phyloP scores from a whole-genome alignment of 2,888 invertebrate genomes.

The Criorhina ranunculi region DNA sequence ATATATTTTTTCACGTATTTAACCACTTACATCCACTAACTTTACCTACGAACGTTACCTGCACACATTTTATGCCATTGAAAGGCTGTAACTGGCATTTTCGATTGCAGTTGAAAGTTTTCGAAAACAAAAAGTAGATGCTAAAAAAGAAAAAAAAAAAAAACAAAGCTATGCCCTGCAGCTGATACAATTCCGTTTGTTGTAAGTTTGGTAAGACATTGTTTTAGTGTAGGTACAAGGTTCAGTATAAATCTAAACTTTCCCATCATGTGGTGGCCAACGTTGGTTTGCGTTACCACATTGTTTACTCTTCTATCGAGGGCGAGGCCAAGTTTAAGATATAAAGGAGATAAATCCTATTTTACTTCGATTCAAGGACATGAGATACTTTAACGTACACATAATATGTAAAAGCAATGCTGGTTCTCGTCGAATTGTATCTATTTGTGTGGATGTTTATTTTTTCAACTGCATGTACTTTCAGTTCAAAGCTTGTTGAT shows the following conservation, averaged over 20 bases:
- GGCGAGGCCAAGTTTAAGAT: slow-evolving; percentile 8
- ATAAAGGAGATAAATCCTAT: slow-evolving; percentile 17
- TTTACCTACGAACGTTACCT: too few relatives aligned
- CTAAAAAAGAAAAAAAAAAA: background rate
- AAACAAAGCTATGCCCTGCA: background rate
- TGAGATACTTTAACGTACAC: background rate
- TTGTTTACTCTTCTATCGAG: slow-evolving; percentile 22
- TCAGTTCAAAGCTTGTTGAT: slow-evolving; percentile 1
- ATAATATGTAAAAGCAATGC: background rate
- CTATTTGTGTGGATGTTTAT: background rate
- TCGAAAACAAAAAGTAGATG: slow-evolving; percentile 4
- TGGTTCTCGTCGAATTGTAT: slow-evolving; percentile 21
- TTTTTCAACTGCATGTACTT: background rate
- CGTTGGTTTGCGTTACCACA: slow-evolving; percentile 27
- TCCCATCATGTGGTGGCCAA: slow-evolving; percentile 30
- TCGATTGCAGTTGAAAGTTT: slow-evolving; percentile 12
- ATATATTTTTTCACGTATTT: too few relatives aligned
- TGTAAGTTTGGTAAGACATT: slow-evolving; percentile 26
- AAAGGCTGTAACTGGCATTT: background rate
- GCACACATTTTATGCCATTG: slow-evolving; percentile 9
- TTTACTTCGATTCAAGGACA: slow-evolving; percentile 12
- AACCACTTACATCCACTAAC: too few relatives aligned
- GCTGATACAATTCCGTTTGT: slow-evolving; percentile 21
- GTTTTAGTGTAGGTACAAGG: slow-evolving; percentile 11
- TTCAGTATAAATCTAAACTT: slow-evolving; percentile 27